Conservation (phyloP, 1,140 invertebrate genomes). For the Plodia interpunctella region DNA sequence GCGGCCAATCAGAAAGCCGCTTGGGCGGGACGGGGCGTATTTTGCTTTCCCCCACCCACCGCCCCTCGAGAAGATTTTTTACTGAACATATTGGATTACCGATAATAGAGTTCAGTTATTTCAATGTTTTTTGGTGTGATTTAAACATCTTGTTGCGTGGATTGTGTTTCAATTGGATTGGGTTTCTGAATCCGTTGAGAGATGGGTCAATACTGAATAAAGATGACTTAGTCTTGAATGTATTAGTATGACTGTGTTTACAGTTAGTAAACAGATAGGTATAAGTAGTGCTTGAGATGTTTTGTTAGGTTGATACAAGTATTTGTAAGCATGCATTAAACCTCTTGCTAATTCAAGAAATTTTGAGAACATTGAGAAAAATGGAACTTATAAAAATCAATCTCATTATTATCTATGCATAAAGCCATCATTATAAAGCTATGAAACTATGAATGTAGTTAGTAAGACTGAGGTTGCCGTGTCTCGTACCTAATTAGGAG, state of each 20-base stretch:
- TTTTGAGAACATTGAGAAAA: too few relatives aligned
- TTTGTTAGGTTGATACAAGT: not conserved
- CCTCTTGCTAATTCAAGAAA: too few relatives aligned
- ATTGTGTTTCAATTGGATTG: not conserved
- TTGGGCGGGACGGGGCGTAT: constrained; percentile 32
- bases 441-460: too few relatives aligned
- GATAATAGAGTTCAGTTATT: constrained; percentile 44
- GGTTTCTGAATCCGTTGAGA: constrained; percentile 4
- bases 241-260: not conserved
- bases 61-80: constrained; percentile 40
- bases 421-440: too few relatives aligned
- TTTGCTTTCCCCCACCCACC: constrained; percentile 31
- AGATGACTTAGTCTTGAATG: not conserved
- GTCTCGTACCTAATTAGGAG: too few relatives aligned
- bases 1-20: constrained; percentile 43
- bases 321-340: too few relatives aligned
- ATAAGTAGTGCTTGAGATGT: not conserved
- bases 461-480: too few relatives aligned
- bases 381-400: too few relatives aligned
- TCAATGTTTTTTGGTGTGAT: constrained; percentile 13
- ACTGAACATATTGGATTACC: constrained; percentile 51
- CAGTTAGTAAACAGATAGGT: not conserved
- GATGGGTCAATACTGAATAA: constrained; percentile 1
- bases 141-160: not conserved
- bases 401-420: too few relatives aligned